A percentile compares a stretch with the other conserved stretches of the same genome.
Evolutionary conservation across 2,797 vertebrate genomes (phyloP).

Genomic region (Vultur gryphus): DNA sequence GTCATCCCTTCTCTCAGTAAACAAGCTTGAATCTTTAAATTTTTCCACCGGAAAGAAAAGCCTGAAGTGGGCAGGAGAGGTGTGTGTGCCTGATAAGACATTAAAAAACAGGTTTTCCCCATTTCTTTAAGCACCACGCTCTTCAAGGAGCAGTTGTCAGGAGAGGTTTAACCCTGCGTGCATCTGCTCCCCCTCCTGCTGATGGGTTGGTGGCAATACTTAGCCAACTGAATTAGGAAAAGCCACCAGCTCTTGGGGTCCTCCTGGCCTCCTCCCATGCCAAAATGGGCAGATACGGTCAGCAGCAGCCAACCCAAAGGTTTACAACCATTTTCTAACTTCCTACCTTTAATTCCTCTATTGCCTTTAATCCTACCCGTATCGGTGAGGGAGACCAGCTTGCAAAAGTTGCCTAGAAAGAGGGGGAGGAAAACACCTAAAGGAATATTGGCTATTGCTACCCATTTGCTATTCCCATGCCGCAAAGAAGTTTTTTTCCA

Average conservation of each 20-base stretch:
- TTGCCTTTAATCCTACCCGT: background rate
- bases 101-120: fast-evolving
- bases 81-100: background rate
- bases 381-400: background rate
- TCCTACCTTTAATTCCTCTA: background rate
- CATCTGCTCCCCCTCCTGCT: background rate
- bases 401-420: background rate
- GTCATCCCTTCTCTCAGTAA: background rate
- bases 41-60: background rate
- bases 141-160: background rate
- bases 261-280: background rate
- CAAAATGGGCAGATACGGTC: background rate
- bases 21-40: background rate
- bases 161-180: background rate
- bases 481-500: background rate
- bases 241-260: background rate
- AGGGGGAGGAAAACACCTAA: background rate
- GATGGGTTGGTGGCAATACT: background rate
- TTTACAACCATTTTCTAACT: background rate
- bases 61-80: background rate
- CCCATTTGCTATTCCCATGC: background rate
- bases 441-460: background rate
- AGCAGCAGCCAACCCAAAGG: background rate
- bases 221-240: background rate
- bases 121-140: background rate